phyloP scores from a whole-genome alignment of 2,797 vertebrate species.

The Chaetodon trifasciatus region DNA sequence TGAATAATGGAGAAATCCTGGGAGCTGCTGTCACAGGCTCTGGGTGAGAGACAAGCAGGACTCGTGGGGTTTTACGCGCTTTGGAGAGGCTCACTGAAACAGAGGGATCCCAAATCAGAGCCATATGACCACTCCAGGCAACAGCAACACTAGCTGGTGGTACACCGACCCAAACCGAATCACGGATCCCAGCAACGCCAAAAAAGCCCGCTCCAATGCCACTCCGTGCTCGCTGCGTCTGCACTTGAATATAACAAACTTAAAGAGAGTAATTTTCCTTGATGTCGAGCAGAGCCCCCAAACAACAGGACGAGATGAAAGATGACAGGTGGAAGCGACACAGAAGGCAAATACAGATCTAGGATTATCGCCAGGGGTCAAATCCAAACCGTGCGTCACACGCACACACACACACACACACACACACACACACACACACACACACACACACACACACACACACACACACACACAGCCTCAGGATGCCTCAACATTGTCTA shows the following conservation, averaged over 20 bases:
- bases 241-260: constrained; percentile 57
- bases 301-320: constrained; percentile 77
- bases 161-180: constrained; percentile 66
- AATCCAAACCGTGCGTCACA: constrained; percentile 67
- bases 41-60: constrained; percentile 72
- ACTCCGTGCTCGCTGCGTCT: constrained; percentile 53
- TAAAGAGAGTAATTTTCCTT: constrained; percentile 65
- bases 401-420: constrained; percentile 40
- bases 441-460: constrained; percentile 38
- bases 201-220: constrained; percentile 28
- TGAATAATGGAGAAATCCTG: constrained; percentile 70
- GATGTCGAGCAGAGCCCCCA: constrained; percentile 61
- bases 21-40: constrained; percentile 71
- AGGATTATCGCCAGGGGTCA: constrained; percentile 82
- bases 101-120: constrained; percentile 81
- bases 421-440: constrained; percentile 45
- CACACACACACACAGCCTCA: constrained; percentile 43
- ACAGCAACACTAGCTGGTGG: constrained; percentile 68
- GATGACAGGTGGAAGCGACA: constrained; percentile 84
- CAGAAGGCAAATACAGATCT: constrained; percentile 76
- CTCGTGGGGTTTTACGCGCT: constrained; percentile 71
- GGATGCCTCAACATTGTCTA: constrained; percentile 52
- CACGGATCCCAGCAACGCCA: constrained; percentile 27
- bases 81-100: constrained; percentile 72
- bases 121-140: constrained; percentile 80